A percentile compares a stretch with the other conserved stretches of the same genome.
Evolutionary conservation across 2,113 vertebrate species (phyloP).

Genomic region (Rana temporaria): DNA sequence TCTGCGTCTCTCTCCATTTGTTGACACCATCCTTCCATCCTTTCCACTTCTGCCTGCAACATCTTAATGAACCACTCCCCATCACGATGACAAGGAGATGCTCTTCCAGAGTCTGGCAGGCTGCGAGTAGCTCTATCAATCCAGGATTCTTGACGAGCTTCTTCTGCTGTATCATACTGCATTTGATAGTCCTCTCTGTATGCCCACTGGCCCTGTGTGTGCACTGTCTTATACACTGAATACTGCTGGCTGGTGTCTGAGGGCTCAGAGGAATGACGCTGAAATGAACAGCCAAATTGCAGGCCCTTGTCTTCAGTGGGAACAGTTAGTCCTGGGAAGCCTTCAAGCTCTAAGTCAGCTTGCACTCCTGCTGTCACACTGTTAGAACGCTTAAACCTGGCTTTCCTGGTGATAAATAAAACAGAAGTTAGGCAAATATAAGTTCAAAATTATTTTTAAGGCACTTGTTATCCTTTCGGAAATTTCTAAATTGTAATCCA

Average conservation of each 20-base stretch:
- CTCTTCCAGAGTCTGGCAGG: slow-evolving; percentile 91
- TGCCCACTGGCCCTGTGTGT: slow-evolving; percentile 97
- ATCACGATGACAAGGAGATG: slow-evolving; percentile 91
- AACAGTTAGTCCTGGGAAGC: slow-evolving; percentile 83
- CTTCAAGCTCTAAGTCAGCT: slow-evolving; percentile 95
- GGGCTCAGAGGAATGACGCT: slow-evolving; percentile 92
- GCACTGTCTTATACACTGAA: slow-evolving; percentile 93
- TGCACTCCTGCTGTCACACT: slow-evolving; percentile 96
- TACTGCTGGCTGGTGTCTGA: slow-evolving; percentile 87
- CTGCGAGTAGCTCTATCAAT: slow-evolving; percentile 90
- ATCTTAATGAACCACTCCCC: slow-evolving; percentile 96
- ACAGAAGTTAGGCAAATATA: slow-evolving; percentile 26
- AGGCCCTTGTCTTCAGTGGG: slow-evolving; percentile 94
- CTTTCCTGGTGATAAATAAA: slow-evolving; percentile 73
- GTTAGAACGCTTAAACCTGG: slow-evolving; percentile 97
- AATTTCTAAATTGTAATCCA: no score
- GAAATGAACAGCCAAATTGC: slow-evolving; percentile 95
- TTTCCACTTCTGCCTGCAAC: slow-evolving; percentile 93
- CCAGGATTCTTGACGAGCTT: slow-evolving; percentile 81
- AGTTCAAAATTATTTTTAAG: neutral
- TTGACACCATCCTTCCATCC: slow-evolving; percentile 98
- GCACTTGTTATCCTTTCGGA: no score
- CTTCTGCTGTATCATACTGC: slow-evolving; percentile 83
- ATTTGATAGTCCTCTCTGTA: slow-evolving; percentile 94
- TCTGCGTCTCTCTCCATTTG: slow-evolving; percentile 95